Base-by-base conservation (phyloP, 2,113 vertebrate species). In the Chascanopsetta lugubris region DNA sequence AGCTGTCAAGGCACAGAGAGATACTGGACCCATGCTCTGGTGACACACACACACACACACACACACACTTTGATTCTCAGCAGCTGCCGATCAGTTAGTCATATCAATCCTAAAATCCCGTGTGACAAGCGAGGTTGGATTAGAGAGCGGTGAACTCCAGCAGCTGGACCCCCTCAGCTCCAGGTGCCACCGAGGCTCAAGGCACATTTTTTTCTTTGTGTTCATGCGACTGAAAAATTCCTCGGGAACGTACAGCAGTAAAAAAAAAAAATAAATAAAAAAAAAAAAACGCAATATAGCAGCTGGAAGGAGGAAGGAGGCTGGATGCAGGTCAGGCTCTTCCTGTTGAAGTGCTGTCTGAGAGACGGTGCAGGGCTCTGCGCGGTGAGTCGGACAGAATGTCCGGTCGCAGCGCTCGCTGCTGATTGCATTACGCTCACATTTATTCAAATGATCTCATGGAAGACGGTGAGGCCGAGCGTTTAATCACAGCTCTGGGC, bases 1-100 rank as follows among this genome's bases (percentile, higher is more conserved):
- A 93, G 18, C 85, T 93, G 5, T 72, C 75, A 36, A 78, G 59
- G 62, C 80, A 91, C 38, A 66, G 74, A 25, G 62, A 84, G 65
- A 88, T 0, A 21, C 79, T 85, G 46, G 70, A 88, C 47, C 71
- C 84, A 7, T 43, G 78, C 38, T 72, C 66, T 22, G 83, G 90
- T 91, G 65, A 83, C 25, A 34, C 38, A 68, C 57, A 69, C 27
- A 11, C 38, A 42, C 38, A 42, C 38, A 18, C 4, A 11, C 38
- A 40, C 11, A 4, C 38, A 40, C 38, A 18, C 38, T 6, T 8
- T 29, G 6, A 5, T 32, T 32, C 10, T 32, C 30, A 2, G 7
- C 30, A 32, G 12, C 6, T 38, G 13, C 30, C 15, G 34, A 38
- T 5, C 4, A 38, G 34, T 38, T 17, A 13, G 32, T 34, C 32